Evolutionary conservation across 2,888 invertebrate species (phyloP).

Genomic region (Scaeva pyrastri): DNA sequence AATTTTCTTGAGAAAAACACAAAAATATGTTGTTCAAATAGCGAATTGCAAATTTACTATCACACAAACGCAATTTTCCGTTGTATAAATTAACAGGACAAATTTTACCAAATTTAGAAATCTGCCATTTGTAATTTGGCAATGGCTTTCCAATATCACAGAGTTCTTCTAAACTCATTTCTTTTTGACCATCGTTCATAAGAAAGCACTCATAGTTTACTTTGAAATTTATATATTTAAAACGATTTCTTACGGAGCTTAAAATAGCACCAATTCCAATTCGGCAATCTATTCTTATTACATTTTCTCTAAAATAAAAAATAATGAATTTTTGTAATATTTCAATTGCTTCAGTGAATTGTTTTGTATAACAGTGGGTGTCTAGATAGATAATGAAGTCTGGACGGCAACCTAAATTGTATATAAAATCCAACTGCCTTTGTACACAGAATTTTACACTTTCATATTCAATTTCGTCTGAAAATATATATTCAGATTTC

Average conservation of each 20-base stretch:
- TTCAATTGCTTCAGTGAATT: slow-evolving; percentile 16
- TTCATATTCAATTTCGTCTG: background rate
- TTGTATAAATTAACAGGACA: slow-evolving; percentile 88
- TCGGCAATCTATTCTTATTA: slow-evolving; percentile 43
- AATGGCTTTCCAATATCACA: slow-evolving; percentile 21
- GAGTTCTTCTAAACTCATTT: slow-evolving; percentile 76
- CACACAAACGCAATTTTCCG: slow-evolving; percentile 85
- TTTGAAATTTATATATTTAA: slow-evolving; percentile 52
- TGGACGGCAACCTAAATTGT: slow-evolving; percentile 29
- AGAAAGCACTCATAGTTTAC: slow-evolving; percentile 36
- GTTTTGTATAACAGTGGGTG: background rate
- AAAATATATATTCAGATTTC: background rate
- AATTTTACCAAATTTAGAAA: slow-evolving; percentile 58
- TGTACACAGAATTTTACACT: slow-evolving; percentile 12
- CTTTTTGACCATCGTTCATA: slow-evolving; percentile 13
- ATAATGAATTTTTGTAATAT: slow-evolving; percentile 45
- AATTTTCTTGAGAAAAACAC: slow-evolving; percentile 85
- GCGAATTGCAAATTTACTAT: slow-evolving; percentile 85
- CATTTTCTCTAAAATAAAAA: slow-evolving; percentile 34
- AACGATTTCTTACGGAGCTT: slow-evolving; percentile 29
- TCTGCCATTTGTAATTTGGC: slow-evolving; percentile 44
- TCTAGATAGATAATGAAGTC: slow-evolving; percentile 46
- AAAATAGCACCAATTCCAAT: slow-evolving; percentile 29
- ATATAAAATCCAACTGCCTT: slow-evolving; percentile 44
- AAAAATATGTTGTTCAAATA: slow-evolving; percentile 88